A percentile compares a stretch with the other conserved stretches of the same genome.
Evolutionary conservation across 2,797 vertebrate species (phyloP).

Genomic region (Megaceryle alcyon): DNA sequence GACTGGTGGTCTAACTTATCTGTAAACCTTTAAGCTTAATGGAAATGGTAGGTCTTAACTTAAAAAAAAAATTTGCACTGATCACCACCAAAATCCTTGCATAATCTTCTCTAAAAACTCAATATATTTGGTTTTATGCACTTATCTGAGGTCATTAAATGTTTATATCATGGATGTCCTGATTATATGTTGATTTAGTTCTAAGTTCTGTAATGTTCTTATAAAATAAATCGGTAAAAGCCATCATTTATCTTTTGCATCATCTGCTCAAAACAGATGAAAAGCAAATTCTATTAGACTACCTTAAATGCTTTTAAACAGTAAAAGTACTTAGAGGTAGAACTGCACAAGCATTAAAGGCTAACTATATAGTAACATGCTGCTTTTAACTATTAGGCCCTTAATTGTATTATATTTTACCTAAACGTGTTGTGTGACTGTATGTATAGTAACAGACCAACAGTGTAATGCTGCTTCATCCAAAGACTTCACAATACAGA

Average conservation of each 20-base stretch:
- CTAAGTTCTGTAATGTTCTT: conserved; percentile 24
- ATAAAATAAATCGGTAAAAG: conserved; percentile 44
- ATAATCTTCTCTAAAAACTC: not conserved
- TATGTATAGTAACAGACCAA: not conserved
- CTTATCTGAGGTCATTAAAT: conserved; percentile 1
- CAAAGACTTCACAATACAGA: conserved; percentile 6
- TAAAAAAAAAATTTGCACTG: not conserved
- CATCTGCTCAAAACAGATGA: conserved; percentile 37
- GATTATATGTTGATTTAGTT: conserved; percentile 36
- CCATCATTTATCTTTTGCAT: not conserved
- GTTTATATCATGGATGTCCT: conserved; percentile 33
- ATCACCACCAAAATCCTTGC: not conserved
- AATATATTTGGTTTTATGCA: not conserved
- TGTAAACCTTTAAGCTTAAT: conserved; percentile 21
- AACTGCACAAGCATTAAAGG: not conserved
- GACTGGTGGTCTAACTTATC: not conserved
- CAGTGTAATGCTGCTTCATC: not conserved
- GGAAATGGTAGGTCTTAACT: not conserved
- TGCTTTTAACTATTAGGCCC: not conserved
- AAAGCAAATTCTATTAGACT: conserved; percentile 20
- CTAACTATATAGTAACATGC: not conserved
- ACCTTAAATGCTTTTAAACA: conserved; percentile 2
- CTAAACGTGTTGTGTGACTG: not conserved
- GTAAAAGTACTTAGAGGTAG: not conserved
- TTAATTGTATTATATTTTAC: not conserved